Evolutionary conservation across 2,797 vertebrate species (phyloP), one percentile per base, ranked within the genome.

Genomic region (Cephalopachus bancanus): DNA sequence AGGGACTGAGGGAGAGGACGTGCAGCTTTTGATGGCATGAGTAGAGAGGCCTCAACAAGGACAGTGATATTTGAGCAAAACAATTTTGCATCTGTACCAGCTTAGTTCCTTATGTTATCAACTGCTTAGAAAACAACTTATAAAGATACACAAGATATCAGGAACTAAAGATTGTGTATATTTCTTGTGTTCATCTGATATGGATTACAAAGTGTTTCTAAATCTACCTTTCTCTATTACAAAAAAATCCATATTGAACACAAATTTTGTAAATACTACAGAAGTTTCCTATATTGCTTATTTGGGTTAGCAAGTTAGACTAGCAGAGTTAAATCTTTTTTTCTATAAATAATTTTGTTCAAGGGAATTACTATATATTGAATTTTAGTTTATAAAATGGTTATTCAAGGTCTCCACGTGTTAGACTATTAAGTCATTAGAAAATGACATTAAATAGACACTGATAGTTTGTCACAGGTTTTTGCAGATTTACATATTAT

Each of bases 341-440:
- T 74, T 2, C 59, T 89, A 28, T 80, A 81, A 92, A 57, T 93
- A 91, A 93, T 51, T 87, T 11, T 93, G 4, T 60, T 89, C 19
- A 78, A 79, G 26, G 33, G 37, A 89, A 91, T 55, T 11, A 80
- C 89, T 71, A 30, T 33, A n/a, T 28, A 26, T 55, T 93, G 26
- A 28, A 79, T 87, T 87, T 84, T 59, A 37, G 24, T 90, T 92
- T 94, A 93, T n/a, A 72, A 85, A 87, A 64, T 92, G 71, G 51
- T 90, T 97, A 26, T 86, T 72, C 49, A 88, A 71, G 26, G 59
- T 55, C 28, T 16, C 37, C 33, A 33, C 60, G 55, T 93, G 44
- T 95, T 55, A 93, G 60, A n/a, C 92, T 64, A 30, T 74, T 78
- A 84, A 69, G 28, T 84, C 30, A 87, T 72, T 72, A 60, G 75